Evolutionary conservation across 2,113 vertebrate genomes (phyloP).

Genomic region (Piaya cayana): DNA sequence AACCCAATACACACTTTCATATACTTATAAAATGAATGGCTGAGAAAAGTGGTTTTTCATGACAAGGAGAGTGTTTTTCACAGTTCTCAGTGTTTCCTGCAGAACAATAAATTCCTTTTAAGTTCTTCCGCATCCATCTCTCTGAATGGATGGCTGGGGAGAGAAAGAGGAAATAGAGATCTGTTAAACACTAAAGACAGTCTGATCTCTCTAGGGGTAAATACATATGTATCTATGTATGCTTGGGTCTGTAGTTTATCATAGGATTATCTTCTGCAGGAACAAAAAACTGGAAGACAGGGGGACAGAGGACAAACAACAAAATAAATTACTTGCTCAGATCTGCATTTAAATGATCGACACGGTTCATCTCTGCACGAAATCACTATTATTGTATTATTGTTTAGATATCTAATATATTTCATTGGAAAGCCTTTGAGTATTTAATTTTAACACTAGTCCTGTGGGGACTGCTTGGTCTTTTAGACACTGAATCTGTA

Average conservation of each 20-base stretch:
- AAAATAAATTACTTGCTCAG: background rate
- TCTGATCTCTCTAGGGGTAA: background rate
- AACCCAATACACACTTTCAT: background rate
- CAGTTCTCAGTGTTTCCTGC: background rate
- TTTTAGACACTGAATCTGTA: background rate
- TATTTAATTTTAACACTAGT: background rate
- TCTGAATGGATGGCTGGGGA: background rate
- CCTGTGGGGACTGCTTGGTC: background rate
- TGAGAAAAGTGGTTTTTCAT: background rate
- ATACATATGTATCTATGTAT: background rate
- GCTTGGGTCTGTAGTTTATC: background rate
- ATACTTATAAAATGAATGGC: accelerated
- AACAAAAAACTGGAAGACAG: background rate
- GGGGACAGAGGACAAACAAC: background rate
- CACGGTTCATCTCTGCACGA: background rate
- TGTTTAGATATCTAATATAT: background rate
- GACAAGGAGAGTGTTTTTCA: background rate
- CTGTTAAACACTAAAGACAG: background rate
- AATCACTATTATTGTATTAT: background rate
- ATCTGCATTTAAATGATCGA: background rate
- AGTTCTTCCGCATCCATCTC: background rate
- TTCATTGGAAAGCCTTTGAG: background rate
- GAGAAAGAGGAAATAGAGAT: background rate
- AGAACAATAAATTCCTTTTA: background rate
- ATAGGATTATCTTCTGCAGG: background rate